A percentile compares a stretch with the other conserved stretches of the same genome.
Evolutionary conservation across 2,888 invertebrate species (phyloP).

Genomic region (Eristalis arbustorum): DNA sequence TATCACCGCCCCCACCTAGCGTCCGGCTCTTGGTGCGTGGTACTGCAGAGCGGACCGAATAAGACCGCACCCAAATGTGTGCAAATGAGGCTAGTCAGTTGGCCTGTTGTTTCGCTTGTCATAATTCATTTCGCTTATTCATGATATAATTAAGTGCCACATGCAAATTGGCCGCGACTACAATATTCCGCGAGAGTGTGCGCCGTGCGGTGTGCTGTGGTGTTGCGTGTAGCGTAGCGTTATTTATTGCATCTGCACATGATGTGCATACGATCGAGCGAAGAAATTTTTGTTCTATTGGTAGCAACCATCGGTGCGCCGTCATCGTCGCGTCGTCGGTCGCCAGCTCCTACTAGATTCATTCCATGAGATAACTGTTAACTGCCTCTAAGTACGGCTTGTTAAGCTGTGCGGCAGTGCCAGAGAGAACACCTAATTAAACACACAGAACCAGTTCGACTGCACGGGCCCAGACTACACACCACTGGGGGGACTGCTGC

Average conservation of each 20-base stretch:
- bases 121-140: constrained; percentile 57
- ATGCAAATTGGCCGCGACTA: constrained; percentile 32
- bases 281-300: constrained; percentile 34
- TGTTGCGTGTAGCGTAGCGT: constrained; percentile 8
- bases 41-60: constrained; percentile 14
- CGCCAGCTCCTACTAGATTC: constrained; percentile 15
- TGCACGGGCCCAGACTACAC: constrained; percentile 6
- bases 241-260: constrained; percentile 55
- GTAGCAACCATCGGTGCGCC: constrained; percentile 32
- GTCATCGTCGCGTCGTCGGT: too few species aligned
- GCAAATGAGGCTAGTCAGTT: constrained; percentile 19
- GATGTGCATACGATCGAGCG: constrained; percentile 42
- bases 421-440: constrained; percentile 54
- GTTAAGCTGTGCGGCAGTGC: constrained; percentile 14
- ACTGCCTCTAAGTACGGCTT: constrained; percentile 28
- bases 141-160: constrained; percentile 62
- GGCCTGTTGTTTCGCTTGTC: constrained; percentile 45
- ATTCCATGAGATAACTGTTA: constrained; percentile 51
- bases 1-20: constrained; percentile 3
- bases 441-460: constrained; percentile 51
- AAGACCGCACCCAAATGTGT: constrained; percentile 59
- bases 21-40: too few species aligned
- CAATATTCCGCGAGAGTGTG: constrained; percentile 20
- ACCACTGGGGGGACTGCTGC: not conserved
- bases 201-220: too few species aligned